Evolutionary conservation across 2,888 invertebrate species (phyloP).

Genomic region (Pemphredon lugubris): DNA sequence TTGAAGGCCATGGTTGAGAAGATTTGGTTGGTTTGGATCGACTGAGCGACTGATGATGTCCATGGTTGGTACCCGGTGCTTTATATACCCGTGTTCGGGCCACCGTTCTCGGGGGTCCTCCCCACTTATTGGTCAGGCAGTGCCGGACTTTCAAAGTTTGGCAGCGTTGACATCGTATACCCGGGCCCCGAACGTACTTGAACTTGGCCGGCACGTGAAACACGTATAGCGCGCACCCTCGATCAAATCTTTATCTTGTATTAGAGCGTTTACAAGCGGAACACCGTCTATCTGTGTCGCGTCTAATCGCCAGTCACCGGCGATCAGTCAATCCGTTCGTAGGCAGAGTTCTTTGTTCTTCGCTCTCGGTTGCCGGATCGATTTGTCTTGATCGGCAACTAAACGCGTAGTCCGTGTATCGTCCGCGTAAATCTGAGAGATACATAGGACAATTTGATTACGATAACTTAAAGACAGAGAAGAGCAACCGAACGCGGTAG

Average conservation of each 20-base stretch:
- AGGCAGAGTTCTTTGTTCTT: too few relatives aligned
- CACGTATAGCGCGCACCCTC: constrained; percentile 11
- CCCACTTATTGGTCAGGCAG: constrained; percentile 47
- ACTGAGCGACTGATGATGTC: constrained; percentile 76
- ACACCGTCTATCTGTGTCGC: too few relatives aligned
- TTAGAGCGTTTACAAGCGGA: not conserved
- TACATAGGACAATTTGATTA: too few relatives aligned
- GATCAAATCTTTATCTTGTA: not conserved
- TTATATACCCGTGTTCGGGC: constrained; percentile 73
- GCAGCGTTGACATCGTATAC: constrained; percentile 44
- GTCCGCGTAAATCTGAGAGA: too few relatives aligned
- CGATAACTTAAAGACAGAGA: too few relatives aligned
- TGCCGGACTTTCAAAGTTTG: constrained; percentile 61
- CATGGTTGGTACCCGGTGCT: constrained; percentile 68
- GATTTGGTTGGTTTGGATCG: constrained; percentile 74
- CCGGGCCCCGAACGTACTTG: constrained; percentile 57
- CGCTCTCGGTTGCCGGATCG: too few relatives aligned
- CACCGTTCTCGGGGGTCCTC: constrained; percentile 22
- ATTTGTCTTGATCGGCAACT: too few relatives aligned
- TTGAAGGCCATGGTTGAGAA: constrained; percentile 78
- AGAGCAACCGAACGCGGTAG: too few relatives aligned
- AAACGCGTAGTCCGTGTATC: too few relatives aligned
- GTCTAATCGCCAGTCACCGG: too few relatives aligned
- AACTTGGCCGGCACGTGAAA: constrained; percentile 57
- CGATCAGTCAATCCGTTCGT: too few relatives aligned